Percentiles rank a stretch among this genome's conserved stretches.
These are phyloP conservation scores for Andricus curvator DNA, from an alignment of 2,888 invertebrate species.

Conservation along the genomic window DNA sequence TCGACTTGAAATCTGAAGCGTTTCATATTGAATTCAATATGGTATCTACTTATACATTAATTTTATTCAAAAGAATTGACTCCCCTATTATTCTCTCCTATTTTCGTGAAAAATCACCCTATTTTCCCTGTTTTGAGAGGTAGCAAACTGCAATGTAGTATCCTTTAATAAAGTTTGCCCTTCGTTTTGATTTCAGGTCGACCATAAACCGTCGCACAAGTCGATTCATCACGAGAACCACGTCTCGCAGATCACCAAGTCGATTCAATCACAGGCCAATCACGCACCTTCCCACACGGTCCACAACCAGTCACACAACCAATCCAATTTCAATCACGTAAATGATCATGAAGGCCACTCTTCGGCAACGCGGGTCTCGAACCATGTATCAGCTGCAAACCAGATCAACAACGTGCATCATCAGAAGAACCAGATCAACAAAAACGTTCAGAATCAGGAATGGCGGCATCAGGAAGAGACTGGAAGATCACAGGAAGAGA, in stretches of 20 bases:
- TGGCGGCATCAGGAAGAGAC: conserved; percentile 74
- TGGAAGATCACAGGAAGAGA: conserved; percentile 68
- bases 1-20: no score
- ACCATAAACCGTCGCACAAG: conserved; percentile 73
- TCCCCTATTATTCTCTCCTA: no score
- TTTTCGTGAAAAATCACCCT: no score
- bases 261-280: conserved; percentile 74
- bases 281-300: conserved; percentile 65
- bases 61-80: no score
- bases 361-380: conserved; percentile 64
- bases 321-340: conserved; percentile 68
- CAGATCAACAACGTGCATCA: conserved; percentile 66
- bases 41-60: no score
- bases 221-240: conserved; percentile 74
- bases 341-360: conserved; percentile 60
- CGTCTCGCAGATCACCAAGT: conserved; percentile 75
- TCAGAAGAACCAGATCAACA: conserved; percentile 65
- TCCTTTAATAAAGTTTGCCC: not conserved
- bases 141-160: not conserved
- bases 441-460: conserved; percentile 65
- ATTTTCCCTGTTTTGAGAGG: no score
- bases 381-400: conserved; percentile 65
- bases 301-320: conserved; percentile 68
- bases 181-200: conserved; percentile 67
- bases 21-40: no score